Conservation (phyloP, 1,140 invertebrate species). For the Heliothis subflexa region DNA sequence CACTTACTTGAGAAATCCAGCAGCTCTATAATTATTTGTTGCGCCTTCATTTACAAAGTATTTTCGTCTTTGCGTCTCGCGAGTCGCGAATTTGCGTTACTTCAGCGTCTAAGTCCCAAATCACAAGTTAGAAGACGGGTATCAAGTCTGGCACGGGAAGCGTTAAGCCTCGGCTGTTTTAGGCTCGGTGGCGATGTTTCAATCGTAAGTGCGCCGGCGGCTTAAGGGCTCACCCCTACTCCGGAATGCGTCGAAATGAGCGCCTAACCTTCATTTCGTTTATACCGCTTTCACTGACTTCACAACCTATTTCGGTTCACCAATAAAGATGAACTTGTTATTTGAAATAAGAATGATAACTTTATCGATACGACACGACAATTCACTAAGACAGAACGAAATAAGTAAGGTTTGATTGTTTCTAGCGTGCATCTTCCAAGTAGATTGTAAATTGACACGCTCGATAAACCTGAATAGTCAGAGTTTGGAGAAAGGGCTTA, state of each 20-base stretch:
- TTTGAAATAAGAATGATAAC: not conserved
- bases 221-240: conserved; percentile 72
- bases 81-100: conserved; percentile 81
- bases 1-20: conserved; percentile 46
- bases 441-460: conserved; percentile 75
- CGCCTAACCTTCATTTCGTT: conserved; percentile 78
- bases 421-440: conserved; percentile 67
- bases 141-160: conserved; percentile 74
- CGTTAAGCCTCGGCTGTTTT: conserved; percentile 79
- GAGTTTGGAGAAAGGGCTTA: conserved; percentile 62
- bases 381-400: conserved; percentile 21
- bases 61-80: conserved; percentile 8
- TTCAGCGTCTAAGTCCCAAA: conserved; percentile 79
- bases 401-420: conserved; percentile 53
- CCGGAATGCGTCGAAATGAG: conserved; percentile 74
- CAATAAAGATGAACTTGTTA: not conserved
- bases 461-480: conserved; percentile 65
- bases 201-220: conserved; percentile 73
- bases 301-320: conserved; percentile 44
- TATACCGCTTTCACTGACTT: conserved; percentile 67
- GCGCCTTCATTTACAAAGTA: conserved; percentile 41
- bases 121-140: conserved; percentile 81
- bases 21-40: conserved; percentile 44
- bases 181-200: conserved; percentile 75
- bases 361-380: no score